These are phyloP conservation scores for Myiopsitta monachus DNA, from an alignment of 2,113 vertebrate genomes.

Conservation along the genomic window DNA sequence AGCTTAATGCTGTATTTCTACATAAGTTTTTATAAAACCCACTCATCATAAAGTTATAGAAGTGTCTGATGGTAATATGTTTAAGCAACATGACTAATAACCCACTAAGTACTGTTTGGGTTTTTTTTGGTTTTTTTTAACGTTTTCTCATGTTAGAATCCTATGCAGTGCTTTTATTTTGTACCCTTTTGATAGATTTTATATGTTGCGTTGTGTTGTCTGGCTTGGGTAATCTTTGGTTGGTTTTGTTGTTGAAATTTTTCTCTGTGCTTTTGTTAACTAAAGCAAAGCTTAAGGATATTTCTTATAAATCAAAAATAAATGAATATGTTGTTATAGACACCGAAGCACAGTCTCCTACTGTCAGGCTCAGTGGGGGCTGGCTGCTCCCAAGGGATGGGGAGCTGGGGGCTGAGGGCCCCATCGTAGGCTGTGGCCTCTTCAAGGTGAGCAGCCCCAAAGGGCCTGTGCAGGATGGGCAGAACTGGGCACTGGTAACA, in stretches of 20 bases:
- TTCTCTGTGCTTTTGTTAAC: background rate
- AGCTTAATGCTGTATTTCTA: background rate
- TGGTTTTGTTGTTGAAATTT: background rate
- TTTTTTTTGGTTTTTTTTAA: background rate
- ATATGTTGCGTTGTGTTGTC: background rate
- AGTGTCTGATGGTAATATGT: background rate
- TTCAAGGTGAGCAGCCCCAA: accelerated
- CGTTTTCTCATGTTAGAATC: background rate
- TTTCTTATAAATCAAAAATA: background rate
- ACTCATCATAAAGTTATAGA: background rate
- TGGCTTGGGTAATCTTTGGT: background rate
- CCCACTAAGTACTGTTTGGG: background rate
- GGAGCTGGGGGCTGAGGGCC: accelerated
- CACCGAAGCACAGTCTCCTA: background rate
- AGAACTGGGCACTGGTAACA: background rate
- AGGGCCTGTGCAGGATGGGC: background rate
- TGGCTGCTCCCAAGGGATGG: background rate
- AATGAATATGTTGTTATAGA: background rate
- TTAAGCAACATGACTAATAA: background rate
- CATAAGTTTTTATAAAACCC: background rate
- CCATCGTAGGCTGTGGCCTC: accelerated
- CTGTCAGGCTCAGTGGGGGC: background rate
- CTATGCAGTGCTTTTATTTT: background rate
- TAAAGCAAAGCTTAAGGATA: background rate
- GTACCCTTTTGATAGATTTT: background rate